Evolutionary conservation across 2,113 vertebrate genomes (phyloP).

Genomic region (Laterallus jamaicensis): DNA sequence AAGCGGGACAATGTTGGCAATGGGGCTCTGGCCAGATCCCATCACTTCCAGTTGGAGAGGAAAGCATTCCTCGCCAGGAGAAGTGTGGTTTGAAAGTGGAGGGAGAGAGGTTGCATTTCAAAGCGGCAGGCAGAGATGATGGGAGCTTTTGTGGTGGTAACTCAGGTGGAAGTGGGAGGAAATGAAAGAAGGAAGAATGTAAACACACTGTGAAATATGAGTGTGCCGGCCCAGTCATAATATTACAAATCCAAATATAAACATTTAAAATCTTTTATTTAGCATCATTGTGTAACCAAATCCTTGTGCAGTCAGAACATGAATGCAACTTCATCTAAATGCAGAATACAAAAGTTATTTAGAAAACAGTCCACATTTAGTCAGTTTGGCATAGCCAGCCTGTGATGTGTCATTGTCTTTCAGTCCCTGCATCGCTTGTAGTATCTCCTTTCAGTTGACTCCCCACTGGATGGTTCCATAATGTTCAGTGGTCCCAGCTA

Average conservation of each 20-base stretch:
- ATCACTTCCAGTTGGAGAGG: neutral
- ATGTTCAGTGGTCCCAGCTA: neutral
- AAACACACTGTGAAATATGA: neutral
- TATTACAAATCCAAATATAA: neutral
- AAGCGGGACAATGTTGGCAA: neutral
- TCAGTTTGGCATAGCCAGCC: neutral
- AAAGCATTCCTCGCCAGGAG: neutral
- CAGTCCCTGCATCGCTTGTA: neutral
- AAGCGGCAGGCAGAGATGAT: neutral
- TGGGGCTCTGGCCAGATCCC: neutral
- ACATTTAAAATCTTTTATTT: neutral
- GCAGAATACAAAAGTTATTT: neutral
- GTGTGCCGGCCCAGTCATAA: neutral
- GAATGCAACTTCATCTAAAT: neutral
- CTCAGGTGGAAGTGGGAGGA: neutral
- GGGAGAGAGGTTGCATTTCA: neutral
- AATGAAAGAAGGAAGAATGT: neutral
- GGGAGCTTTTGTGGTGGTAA: neutral
- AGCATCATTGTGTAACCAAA: neutral
- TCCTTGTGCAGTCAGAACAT: neutral
- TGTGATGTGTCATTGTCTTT: neutral
- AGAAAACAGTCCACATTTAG: neutral
- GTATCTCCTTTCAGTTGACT: neutral
- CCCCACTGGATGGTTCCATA: neutral
- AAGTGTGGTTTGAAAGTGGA: rapidly evolving